Base-by-base conservation (phyloP, 2,113 vertebrate species). In the Malurus cyaneus region DNA sequence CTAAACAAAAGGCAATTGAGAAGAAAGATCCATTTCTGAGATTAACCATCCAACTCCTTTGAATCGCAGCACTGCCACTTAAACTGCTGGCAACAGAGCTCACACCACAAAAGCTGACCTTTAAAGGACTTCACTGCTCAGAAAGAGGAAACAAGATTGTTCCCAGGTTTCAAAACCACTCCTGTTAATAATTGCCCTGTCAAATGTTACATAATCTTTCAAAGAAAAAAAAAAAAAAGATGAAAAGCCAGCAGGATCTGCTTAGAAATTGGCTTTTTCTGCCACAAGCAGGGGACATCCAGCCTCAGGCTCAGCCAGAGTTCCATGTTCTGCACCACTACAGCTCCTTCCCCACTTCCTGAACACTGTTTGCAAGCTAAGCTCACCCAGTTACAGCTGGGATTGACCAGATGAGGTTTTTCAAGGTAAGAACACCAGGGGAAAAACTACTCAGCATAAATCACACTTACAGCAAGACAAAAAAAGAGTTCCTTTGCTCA, bases 1-100 rank as follows among this genome's bases (percentile, higher is more conserved):
- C 53, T 85, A 52, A 81, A 93, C 78, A 96, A 86, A 92, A 87
- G 53, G 53, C 66, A 79, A 41, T 4, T 15, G 57, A 94, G 70
- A 81, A 69, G 57, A 83, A 64, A 73, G 70, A 85, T 89, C 65
- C 4, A 3, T 64, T 89, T 69, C 32, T 2, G 5, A 95, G 66
- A 76, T 39, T 32, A 79, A 70, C 66, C 49, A 32, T 31, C 39
- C 60, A 64, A 24, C 50, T 83, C 60, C 80, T 86, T 23, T 62
- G 32, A 89, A 72, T 66, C 29, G 24, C 31, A 50, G 62, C 80
- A 14, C 71, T 69, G 61, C 80, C 54, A n/a, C 2, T 72, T 32
- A 26, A 77, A 71, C 57, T 53, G 41, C 2, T 53, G 66, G 70
- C 81, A 83, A 78, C 29, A 49, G 34, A 24, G 42, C 74, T 83